These are phyloP conservation scores for Bufo gargarizans DNA, from an alignment of 2,113 vertebrate genomes.

Conservation along the genomic window DNA sequence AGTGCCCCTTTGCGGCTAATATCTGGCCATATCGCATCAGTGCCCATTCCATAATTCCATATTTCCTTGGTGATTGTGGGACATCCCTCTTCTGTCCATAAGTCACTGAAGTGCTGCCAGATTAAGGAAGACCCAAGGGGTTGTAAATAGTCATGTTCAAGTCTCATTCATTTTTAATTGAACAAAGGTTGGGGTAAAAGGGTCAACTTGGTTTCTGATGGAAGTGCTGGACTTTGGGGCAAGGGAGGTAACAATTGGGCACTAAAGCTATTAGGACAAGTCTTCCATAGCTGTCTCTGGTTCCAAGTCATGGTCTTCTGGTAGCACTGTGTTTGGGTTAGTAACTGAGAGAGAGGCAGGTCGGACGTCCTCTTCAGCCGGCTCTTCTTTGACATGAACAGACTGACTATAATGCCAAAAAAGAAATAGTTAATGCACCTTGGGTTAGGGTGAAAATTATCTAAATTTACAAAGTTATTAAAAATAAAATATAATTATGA, in stretches of 20 bases:
- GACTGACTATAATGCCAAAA: slow-evolving; percentile 76
- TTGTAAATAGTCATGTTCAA: slow-evolving; percentile 23
- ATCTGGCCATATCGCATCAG: slow-evolving; percentile 11
- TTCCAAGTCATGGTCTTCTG: slow-evolving; percentile 89
- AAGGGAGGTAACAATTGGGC: slow-evolving; percentile 40
- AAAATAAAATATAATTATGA: background rate
- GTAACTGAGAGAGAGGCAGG: slow-evolving; percentile 84
- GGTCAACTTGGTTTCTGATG: slow-evolving; percentile 48
- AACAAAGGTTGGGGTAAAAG: slow-evolving; percentile 15
- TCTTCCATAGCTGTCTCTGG: slow-evolving; percentile 93
- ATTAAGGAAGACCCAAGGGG: slow-evolving; percentile 33
- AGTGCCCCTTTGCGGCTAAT: background rate
- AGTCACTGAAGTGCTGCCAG: slow-evolving; percentile 55
- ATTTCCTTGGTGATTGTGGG: slow-evolving; percentile 31
- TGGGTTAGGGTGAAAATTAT: too few species aligned
- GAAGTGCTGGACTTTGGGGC: slow-evolving; percentile 56
- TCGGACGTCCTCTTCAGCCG: slow-evolving; percentile 88
- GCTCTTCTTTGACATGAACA: slow-evolving; percentile 97
- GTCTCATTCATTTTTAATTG: slow-evolving; percentile 14
- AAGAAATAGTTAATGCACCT: background rate
- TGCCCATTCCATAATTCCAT: slow-evolving; percentile 24
- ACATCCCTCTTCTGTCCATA: slow-evolving; percentile 34
- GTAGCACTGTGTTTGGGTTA: slow-evolving; percentile 85
- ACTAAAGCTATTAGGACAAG: slow-evolving; percentile 84
- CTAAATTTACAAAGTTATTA: background rate